A percentile compares a stretch with the other conserved stretches of the same genome.
phyloP scores from a whole-genome alignment of 2,797 vertebrate genomes.

The Microtus agrestis region DNA sequence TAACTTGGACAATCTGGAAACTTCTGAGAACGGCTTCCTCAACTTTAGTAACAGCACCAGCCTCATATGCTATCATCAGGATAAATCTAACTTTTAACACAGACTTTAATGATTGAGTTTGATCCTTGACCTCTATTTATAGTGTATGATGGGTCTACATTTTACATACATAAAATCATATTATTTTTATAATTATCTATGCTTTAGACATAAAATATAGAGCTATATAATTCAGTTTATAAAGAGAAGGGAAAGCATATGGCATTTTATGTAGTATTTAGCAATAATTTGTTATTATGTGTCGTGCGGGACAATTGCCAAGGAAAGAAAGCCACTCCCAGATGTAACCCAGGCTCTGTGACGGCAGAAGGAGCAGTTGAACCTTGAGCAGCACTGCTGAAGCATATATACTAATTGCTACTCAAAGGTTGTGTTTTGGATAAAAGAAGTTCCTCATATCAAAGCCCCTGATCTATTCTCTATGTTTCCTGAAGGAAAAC shows the following conservation, averaged over 20 bases:
- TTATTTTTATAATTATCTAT: neutral
- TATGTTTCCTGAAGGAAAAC: neutral
- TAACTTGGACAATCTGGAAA: neutral
- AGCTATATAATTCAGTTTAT: neutral
- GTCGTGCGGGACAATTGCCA: neutral
- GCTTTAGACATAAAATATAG: neutral
- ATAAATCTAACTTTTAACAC: constrained; percentile 19
- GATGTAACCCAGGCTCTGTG: neutral
- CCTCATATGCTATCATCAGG: neutral
- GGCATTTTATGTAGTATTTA: neutral
- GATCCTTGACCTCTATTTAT: neutral
- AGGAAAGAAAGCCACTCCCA: neutral
- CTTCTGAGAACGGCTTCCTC: neutral
- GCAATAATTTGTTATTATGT: neutral
- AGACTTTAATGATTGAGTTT: constrained; percentile 51
- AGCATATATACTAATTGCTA: neutral
- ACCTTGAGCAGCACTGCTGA: neutral
- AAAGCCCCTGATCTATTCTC: neutral
- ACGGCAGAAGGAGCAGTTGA: neutral
- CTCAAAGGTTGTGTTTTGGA: neutral
- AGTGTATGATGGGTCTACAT: neutral
- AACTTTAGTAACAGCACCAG: neutral
- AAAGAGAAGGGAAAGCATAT: neutral
- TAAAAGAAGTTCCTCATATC: neutral
- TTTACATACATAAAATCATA: neutral